These are phyloP conservation scores for Dryocosmus kuriphilus DNA, from an alignment of 2,888 invertebrate genomes.

Conservation along the genomic window DNA sequence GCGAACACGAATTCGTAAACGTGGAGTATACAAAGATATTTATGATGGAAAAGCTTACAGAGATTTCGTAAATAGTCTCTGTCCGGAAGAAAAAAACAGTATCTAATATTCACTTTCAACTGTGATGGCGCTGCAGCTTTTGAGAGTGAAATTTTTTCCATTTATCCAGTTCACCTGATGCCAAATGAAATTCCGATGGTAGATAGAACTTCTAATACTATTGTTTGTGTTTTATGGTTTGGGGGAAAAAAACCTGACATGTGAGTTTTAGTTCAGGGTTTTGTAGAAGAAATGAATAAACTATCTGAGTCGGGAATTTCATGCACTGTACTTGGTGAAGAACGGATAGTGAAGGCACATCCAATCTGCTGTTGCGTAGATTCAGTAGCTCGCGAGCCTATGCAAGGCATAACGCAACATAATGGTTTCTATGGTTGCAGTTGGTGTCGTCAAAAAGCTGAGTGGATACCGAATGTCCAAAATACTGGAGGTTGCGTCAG, in stretches of 20 bases:
- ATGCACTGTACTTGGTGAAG: constrained; percentile 28
- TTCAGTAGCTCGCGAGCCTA: constrained; percentile 38
- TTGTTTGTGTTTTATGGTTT: constrained; percentile 47
- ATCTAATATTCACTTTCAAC: no score
- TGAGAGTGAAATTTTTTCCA: constrained; percentile 45
- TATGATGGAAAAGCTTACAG: constrained; percentile 47
- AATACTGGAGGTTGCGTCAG: not conserved
- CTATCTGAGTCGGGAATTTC: constrained; percentile 40
- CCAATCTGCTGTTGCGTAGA: constrained; percentile 47
- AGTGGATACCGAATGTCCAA: constrained; percentile 21
- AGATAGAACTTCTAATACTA: constrained; percentile 30
- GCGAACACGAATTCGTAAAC: constrained; percentile 25
- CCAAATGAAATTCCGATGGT: constrained; percentile 50
- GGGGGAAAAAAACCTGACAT: constrained; percentile 50
- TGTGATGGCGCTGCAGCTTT: constrained; percentile 49
- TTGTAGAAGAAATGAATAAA: constrained; percentile 44
- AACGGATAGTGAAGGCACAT: constrained; percentile 12
- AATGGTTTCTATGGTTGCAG: constrained; percentile 45
- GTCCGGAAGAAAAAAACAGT: not conserved
- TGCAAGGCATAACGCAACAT: constrained; percentile 44
- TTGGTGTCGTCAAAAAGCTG: constrained; percentile 43
- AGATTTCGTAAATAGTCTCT: constrained; percentile 35
- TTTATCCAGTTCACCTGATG: constrained; percentile 53
- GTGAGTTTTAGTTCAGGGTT: constrained; percentile 44
- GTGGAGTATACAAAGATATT: constrained; percentile 33